Percentiles rank a stretch among this genome's conserved stretches.
These are phyloP conservation scores for Hypothenemus hampei DNA, from an alignment of 1,140 invertebrate genomes.

Conservation along the genomic window DNA sequence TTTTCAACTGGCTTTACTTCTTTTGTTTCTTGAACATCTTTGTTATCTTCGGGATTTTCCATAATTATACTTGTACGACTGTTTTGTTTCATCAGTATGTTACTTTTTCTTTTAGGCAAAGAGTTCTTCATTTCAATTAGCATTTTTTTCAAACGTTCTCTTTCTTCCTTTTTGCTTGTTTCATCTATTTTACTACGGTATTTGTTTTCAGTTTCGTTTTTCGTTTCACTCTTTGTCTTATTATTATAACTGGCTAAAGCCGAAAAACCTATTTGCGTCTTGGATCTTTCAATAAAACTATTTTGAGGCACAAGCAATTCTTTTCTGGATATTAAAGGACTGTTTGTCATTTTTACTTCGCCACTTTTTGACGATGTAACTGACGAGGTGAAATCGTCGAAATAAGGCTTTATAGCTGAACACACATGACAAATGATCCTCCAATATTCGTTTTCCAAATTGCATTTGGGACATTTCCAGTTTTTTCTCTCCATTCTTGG, in stretches of 20 bases:
- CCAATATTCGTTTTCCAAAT: constrained; percentile 53
- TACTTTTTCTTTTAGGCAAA: constrained; percentile 50
- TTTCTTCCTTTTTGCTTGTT: constrained; percentile 46
- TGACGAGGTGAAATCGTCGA: constrained; percentile 39
- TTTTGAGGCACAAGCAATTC: constrained; percentile 1
- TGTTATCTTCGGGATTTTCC: constrained; percentile 34
- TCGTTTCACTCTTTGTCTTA: constrained; percentile 30
- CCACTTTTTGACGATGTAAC: constrained; percentile 20
- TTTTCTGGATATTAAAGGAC: constrained; percentile 19
- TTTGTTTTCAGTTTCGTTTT: constrained; percentile 13
- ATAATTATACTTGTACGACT: constrained; percentile 37
- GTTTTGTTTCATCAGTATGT: constrained; percentile 33
- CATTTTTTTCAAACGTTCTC: constrained; percentile 55
- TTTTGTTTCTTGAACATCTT: constrained; percentile 11
- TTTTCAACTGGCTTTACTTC: constrained; percentile 22
- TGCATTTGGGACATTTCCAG: constrained; percentile 54
- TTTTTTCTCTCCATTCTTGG: constrained; percentile 39
- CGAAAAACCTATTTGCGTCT: constrained; percentile 43
- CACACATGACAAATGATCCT: constrained; percentile 54
- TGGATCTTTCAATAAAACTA: constrained; percentile 41
- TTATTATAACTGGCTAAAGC: constrained; percentile 31
- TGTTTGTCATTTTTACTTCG: not conserved
- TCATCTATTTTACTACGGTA: constrained; percentile 24
- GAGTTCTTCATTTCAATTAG: constrained; percentile 63
- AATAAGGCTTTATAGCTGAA: constrained; percentile 45